Conservation (phyloP, 2,888 invertebrate species). For the Geophilus truncorum region DNA sequence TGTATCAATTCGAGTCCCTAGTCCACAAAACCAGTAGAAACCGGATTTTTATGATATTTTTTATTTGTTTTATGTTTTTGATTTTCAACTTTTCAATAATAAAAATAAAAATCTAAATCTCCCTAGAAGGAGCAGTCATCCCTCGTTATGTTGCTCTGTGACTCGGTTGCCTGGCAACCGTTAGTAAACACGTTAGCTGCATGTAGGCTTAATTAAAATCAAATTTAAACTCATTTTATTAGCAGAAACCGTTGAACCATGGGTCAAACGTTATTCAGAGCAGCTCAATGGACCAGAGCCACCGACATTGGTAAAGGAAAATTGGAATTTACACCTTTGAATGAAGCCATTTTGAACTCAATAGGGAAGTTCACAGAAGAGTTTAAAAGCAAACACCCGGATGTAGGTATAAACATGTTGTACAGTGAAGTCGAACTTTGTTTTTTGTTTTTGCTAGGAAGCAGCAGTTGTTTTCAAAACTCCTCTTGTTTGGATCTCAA, state of each 20-base stretch:
- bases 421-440: not conserved
- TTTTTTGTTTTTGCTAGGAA: conserved; percentile 2
- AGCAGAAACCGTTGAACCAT: not conserved
- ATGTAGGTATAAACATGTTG: not conserved
- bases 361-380: not conserved
- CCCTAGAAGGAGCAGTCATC: no score
- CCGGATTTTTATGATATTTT: no score
- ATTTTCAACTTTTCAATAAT: no score
- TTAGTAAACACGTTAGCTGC: no score
- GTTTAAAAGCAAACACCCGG: conserved; percentile 19
- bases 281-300: conserved; percentile 30
- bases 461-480: conserved; percentile 27
- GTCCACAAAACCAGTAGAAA: no score
- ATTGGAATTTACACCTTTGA: conserved; percentile 30
- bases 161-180: no score
- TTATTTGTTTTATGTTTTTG: no score
- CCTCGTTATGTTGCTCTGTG: no score
- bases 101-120: no score
- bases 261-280: conserved; percentile 31
- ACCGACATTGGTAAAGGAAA: conserved; percentile 23
- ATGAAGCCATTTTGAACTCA: conserved; percentile 29
- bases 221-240: not conserved
- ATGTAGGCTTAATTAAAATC: no score
- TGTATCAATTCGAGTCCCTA: no score
- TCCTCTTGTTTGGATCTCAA: conserved; percentile 5